phyloP scores from a whole-genome alignment of 2,888 invertebrate genomes.

The Priapulus caudatus region DNA sequence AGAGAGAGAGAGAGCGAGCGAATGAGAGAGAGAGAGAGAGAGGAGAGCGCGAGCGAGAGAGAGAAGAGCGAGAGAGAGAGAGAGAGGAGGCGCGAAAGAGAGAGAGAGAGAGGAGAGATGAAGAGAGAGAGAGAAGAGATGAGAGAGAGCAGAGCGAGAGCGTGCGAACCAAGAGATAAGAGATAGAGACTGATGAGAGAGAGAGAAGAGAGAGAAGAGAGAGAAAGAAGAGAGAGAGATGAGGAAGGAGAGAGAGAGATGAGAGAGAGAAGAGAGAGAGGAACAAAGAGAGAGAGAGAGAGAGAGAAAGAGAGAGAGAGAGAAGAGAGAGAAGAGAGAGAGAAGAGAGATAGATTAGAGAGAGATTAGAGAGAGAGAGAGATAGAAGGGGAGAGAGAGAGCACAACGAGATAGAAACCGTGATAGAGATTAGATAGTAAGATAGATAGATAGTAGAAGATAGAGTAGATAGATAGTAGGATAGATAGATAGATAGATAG shows the following conservation, averaged over 20 bases:
- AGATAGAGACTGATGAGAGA: too few relatives aligned
- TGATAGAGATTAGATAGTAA: too few relatives aligned
- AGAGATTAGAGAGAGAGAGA: neutral
- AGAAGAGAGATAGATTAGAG: neutral
- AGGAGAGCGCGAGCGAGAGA: neutral
- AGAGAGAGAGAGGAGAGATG: too few relatives aligned
- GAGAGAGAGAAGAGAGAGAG: slow-evolving; percentile 3
- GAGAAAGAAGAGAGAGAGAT: neutral
- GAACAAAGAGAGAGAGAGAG: slow-evolving; percentile 1
- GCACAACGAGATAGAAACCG: too few relatives aligned
- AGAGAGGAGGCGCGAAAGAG: too few relatives aligned
- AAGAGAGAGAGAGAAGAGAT: slow-evolving; percentile 1
- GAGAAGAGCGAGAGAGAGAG: too few relatives aligned
- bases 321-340: too few relatives aligned
- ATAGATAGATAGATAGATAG: neutral
- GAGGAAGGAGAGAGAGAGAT: neutral
- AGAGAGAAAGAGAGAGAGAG: slow-evolving; percentile 3
- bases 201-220: slow-evolving; percentile 1
- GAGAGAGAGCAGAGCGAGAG: neutral
- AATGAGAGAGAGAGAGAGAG: neutral
- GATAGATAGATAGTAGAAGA: neutral
- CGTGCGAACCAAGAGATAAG: neutral
- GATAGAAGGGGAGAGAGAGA: slow-evolving; percentile 1
- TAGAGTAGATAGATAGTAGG: neutral
- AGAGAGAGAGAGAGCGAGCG: neutral